A percentile compares a stretch with the other conserved stretches of the same genome.
Evolutionary conservation across 2,797 vertebrate genomes (phyloP).

Genomic region (Pelodytes ibericus): DNA sequence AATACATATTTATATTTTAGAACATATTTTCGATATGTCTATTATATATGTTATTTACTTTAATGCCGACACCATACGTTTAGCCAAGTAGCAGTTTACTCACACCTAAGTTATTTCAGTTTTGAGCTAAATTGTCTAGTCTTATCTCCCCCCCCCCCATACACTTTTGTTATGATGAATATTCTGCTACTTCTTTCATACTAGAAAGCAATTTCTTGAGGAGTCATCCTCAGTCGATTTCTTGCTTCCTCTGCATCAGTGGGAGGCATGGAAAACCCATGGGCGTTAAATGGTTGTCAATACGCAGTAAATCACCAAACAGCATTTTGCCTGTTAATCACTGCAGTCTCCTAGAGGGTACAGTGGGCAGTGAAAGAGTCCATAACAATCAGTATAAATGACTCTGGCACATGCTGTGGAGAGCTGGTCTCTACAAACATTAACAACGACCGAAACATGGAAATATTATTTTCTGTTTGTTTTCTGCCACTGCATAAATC

Average conservation of each 20-base stretch:
- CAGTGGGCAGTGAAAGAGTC: constrained; percentile 19
- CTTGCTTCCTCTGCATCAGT: constrained; percentile 21
- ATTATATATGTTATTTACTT: too few relatives aligned
- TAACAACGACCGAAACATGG: neutral
- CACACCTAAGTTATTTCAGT: too few relatives aligned
- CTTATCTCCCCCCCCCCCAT: too few relatives aligned
- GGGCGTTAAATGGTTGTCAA: constrained; percentile 37
- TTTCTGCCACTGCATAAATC: neutral
- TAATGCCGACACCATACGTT: too few relatives aligned
- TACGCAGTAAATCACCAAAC: constrained; percentile 17
- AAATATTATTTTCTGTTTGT: neutral
- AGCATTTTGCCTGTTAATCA: constrained; percentile 20
- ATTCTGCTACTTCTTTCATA: neutral
- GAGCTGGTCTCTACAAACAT: neutral
- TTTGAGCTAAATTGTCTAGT: too few relatives aligned
- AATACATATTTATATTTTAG: too few relatives aligned
- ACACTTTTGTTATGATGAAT: too few relatives aligned
- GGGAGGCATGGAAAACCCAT: constrained; percentile 7
- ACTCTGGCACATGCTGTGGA: neutral
- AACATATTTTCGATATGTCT: too few relatives aligned
- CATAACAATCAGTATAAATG: neutral
- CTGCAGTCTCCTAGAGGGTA: constrained; percentile 12
- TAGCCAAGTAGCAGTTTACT: too few relatives aligned
- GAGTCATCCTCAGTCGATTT: constrained; percentile 2
- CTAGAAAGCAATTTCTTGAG: constrained; percentile 8